Percentiles rank a stretch among this genome's conserved stretches.
Conservation (phyloP, 2,113 vertebrate species). For the Oreochromis aureus region DNA sequence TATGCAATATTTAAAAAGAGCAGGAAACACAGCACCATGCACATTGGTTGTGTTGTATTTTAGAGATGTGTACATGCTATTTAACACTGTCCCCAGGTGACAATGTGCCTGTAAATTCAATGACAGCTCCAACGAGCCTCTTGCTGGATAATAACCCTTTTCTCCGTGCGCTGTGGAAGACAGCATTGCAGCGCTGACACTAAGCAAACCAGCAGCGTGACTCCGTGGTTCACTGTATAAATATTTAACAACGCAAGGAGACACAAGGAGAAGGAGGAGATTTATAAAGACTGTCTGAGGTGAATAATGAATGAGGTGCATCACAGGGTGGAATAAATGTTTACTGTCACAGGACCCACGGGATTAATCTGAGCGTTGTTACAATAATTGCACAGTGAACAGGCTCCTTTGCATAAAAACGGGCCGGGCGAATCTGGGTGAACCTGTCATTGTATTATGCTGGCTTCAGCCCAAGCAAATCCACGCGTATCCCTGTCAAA, state of each 20-base stretch:
- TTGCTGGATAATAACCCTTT: background rate
- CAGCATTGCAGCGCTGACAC: background rate
- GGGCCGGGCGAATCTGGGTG: background rate
- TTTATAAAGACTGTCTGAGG: slow-evolving; percentile 40
- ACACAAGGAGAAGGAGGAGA: slow-evolving; percentile 24
- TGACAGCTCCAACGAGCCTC: background rate
- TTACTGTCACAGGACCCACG: background rate
- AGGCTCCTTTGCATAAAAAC: background rate
- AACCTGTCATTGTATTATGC: background rate
- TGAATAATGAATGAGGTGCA: slow-evolving; percentile 57
- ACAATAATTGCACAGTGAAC: background rate
- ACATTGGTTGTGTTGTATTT: background rate
- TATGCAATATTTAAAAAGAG: background rate
- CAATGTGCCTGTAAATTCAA: background rate
- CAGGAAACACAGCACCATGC: background rate
- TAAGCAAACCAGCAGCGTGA: slow-evolving; percentile 3
- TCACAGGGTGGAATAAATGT: background rate
- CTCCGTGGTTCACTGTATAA: slow-evolving; percentile 37
- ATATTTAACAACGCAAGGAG: slow-evolving; percentile 44
- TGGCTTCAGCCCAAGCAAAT: background rate
- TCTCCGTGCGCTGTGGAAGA: background rate
- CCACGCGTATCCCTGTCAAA: background rate
- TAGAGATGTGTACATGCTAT: background rate
- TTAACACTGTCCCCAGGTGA: background rate
- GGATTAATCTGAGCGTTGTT: background rate